Evolutionary conservation across 1,140 invertebrate species (phyloP), one percentile per base, ranked within the genome.

Genomic region (Apis dorsata): DNA sequence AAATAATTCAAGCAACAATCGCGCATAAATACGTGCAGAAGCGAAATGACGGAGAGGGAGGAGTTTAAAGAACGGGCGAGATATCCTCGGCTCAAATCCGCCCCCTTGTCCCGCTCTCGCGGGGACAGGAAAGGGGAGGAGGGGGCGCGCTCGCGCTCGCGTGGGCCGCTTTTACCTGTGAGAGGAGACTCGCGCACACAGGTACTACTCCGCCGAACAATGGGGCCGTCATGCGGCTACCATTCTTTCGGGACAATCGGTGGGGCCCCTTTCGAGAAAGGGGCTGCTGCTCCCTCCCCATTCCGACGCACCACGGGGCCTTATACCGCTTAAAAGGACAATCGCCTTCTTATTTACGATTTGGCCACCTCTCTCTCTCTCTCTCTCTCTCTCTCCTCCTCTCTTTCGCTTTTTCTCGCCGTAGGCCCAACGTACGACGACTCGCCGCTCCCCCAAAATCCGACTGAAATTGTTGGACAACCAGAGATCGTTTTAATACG

Each of bases 311-410:
- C 44, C 83, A 62, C 83, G 66, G 71, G 34, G 75, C 72, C 85
- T 70, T 76, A 83, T 89, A 85, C 86, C 90, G 91, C 90, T 91
- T 92, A 93, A 92, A 92, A 92, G 92, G 92, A 93, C 92, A 92
- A 92, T 92, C 91, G 89, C 83, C 91, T 89, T 85, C 91, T 91
- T 93, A 92, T 92, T 92, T 92, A 92, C 91, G 90, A 91, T 93
- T 92, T 85, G 86, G 80, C 62, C 85, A 79, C 79, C 71, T 81
- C 83, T 62, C 72, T 63, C 34, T 74, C 65, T 78, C 76, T 81
- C 76, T 63, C 49, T 19, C 49, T 77, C 49, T 53, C n/a, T 28
- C 49, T 71, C 71, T 68, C 53, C 13, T n/a, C 71, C 28, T 79
- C 28, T 79, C 57, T 72, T 53, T 78, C 57, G 13, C 44, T 66